Percentiles rank a stretch among this genome's conserved stretches.
These are phyloP conservation scores for Craterocephalus amniculus DNA, from an alignment of 2,797 vertebrate species.

Conservation along the genomic window DNA sequence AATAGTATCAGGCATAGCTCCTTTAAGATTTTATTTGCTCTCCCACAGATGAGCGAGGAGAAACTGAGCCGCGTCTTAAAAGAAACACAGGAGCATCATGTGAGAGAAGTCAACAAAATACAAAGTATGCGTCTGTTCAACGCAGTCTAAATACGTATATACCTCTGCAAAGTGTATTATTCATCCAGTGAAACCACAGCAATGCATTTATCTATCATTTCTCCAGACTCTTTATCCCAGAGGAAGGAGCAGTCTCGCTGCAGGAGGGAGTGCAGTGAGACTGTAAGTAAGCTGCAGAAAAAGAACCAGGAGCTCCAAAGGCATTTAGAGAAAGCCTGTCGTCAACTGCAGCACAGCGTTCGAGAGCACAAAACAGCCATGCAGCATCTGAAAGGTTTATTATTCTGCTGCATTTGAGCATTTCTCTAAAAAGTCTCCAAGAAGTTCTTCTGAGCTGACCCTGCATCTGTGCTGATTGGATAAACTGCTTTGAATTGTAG, in stretches of 20 bases:
- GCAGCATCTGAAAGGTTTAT: slow-evolving; percentile 80
- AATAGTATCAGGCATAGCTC: no score
- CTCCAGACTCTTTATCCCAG: slow-evolving; percentile 60
- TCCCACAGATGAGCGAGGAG: slow-evolving; percentile 74
- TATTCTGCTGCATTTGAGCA: neutral
- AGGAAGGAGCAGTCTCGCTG: slow-evolving; percentile 61
- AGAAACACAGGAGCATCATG: slow-evolving; percentile 75
- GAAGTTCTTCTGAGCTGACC: neutral
- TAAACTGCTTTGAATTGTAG: slow-evolving; percentile 55
- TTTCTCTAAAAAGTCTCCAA: neutral
- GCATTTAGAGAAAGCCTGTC: slow-evolving; percentile 86
- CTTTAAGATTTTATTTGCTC: slow-evolving; percentile 6
- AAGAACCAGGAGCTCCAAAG: slow-evolving; percentile 87
- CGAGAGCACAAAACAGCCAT: slow-evolving; percentile 79
- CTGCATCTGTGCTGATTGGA: slow-evolving; percentile 7
- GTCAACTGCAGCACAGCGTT: slow-evolving; percentile 86
- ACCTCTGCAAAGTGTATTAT: neutral
- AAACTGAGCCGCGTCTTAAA: slow-evolving; percentile 68
- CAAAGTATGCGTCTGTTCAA: slow-evolving; percentile 57
- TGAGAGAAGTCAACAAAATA: slow-evolving; percentile 71
- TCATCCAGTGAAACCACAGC: neutral
- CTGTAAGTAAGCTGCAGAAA: slow-evolving; percentile 81
- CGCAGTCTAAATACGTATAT: neutral
- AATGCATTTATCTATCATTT: neutral
- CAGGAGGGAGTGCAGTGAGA: slow-evolving; percentile 76